Conservation (phyloP, 2,888 invertebrate genomes). For the Hydroisotoma schaefferi region DNA sequence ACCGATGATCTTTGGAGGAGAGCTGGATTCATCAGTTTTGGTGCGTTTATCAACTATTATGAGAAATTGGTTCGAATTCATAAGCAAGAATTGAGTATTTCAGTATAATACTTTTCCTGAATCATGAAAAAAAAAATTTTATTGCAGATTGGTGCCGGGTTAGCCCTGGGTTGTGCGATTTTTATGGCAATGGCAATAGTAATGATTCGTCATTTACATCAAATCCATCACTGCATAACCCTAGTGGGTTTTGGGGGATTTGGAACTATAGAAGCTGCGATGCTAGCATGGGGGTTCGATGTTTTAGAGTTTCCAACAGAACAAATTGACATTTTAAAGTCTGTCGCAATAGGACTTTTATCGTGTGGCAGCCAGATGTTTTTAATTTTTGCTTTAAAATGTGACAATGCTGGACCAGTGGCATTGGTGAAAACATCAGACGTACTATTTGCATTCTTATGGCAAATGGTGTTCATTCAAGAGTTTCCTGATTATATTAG, state of each 20-base stretch:
- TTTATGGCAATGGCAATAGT: slow-evolving; percentile 45
- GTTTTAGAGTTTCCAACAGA: slow-evolving; percentile 42
- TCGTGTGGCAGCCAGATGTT: slow-evolving; percentile 44
- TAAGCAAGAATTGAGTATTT: too few species aligned
- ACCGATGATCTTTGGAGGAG: slow-evolving; percentile 39
- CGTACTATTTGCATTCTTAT: slow-evolving; percentile 43
- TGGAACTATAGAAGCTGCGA: slow-evolving; percentile 40
- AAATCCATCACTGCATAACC: slow-evolving; percentile 45
- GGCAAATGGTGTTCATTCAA: slow-evolving; percentile 40
- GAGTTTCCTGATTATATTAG: slow-evolving; percentile 37
- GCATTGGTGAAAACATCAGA: slow-evolving; percentile 43
- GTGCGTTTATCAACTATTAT: slow-evolving; percentile 24
- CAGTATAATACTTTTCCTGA: too few species aligned
- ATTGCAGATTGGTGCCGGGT: slow-evolving; percentile 40
- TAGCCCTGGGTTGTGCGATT: slow-evolving; percentile 42
- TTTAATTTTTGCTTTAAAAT: slow-evolving; percentile 44
- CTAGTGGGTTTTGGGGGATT: slow-evolving; percentile 42
- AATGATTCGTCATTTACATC: slow-evolving; percentile 45
- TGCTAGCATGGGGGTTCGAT: slow-evolving; percentile 36
- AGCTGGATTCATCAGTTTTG: slow-evolving; percentile 35
- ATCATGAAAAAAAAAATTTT: neutral
- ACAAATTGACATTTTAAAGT: slow-evolving; percentile 35
- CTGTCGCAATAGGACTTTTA: slow-evolving; percentile 34
- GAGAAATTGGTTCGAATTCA: neutral
- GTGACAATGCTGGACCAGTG: slow-evolving; percentile 43